Conservation (phyloP, 2,888 invertebrate genomes). For the Vanessa cardui region DNA sequence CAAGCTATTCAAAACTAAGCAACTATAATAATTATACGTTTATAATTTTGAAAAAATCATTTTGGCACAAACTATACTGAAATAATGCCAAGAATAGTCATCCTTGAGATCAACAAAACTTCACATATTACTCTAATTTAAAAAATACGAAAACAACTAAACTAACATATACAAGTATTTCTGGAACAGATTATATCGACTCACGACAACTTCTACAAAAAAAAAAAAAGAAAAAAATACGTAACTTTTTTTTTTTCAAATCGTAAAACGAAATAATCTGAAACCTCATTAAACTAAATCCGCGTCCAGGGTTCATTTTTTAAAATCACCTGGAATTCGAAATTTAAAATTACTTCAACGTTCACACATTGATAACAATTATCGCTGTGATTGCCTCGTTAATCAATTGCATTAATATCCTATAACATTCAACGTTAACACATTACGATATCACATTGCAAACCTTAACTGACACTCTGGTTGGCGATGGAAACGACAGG, state of each 20-base stretch:
- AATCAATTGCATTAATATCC: background rate
- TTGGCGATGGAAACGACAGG: conserved; percentile 74
- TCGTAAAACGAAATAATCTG: conserved; percentile 15
- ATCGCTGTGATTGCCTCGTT: background rate
- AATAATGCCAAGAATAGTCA: conserved; percentile 22
- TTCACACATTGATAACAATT: background rate
- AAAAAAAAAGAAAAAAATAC: background rate
- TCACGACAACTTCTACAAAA: background rate
- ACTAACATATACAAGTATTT: conserved; percentile 15
- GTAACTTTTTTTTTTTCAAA: background rate
- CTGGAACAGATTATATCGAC: conserved; percentile 12
- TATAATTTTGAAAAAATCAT: conserved; percentile 31
- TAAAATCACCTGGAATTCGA: conserved; percentile 13
- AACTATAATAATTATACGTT: conserved; percentile 5
- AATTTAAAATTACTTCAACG: background rate
- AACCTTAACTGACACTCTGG: conserved; percentile 54
- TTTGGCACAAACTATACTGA: conserved; percentile 37
- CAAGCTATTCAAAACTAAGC: conserved; percentile 7
- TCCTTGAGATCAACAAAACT: conserved; percentile 36
- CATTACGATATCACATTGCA: conserved; percentile 18
- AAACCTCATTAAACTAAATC: conserved; percentile 9
- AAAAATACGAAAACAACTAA: conserved; percentile 20
- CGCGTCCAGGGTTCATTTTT: conserved; percentile 2
- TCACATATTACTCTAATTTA: conserved; percentile 14
- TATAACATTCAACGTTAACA: conserved; percentile 14